phyloP scores from a whole-genome alignment of 35 echinoderm and acorn worm species.

The Amphiura filiformis region DNA sequence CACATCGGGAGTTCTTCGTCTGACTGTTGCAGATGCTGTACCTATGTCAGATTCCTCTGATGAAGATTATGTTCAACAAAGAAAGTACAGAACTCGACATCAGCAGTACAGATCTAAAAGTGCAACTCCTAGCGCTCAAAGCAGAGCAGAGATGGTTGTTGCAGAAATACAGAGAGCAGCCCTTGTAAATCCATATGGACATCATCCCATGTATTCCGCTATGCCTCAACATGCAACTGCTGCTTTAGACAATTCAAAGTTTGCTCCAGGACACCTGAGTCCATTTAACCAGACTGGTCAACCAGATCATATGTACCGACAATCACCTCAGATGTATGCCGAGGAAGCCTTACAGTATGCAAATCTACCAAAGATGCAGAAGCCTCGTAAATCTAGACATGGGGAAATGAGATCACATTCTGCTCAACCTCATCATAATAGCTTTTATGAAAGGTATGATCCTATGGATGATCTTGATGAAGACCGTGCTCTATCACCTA shows the following conservation, averaged over 20 bases:
- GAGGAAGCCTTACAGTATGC: not conserved
- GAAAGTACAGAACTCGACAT: slow-evolving; percentile 29
- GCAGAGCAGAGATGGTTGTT: slow-evolving; percentile 56
- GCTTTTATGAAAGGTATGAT: slow-evolving; percentile 62
- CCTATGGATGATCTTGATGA: slow-evolving; percentile 58
- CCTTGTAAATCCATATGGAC: slow-evolving; percentile 29
- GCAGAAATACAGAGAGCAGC: slow-evolving; percentile 65
- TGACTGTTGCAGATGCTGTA: slow-evolving; percentile 80
- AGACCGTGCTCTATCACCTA: slow-evolving; percentile 72
- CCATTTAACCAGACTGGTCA: slow-evolving; percentile 73
- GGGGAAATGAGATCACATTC: slow-evolving; percentile 39
- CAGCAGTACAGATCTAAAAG: slow-evolving; percentile 54
- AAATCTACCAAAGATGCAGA: slow-evolving; percentile 44
- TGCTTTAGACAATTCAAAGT: slow-evolving; percentile 43
- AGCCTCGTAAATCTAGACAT: slow-evolving; percentile 31
- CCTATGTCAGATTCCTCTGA: slow-evolving; percentile 75
- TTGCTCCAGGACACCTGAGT: slow-evolving; percentile 96
- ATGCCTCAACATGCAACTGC: not conserved
- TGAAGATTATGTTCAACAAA: slow-evolving; percentile 62
- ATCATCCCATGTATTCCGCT: not conserved
- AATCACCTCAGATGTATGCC: slow-evolving; percentile 45
- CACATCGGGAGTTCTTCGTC: slow-evolving; percentile 70
- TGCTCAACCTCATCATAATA: slow-evolving; percentile 27
- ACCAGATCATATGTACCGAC: slow-evolving; percentile 39
- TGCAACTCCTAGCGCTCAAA: slow-evolving; percentile 44